A percentile compares a stretch with the other conserved stretches of the same genome.
Conservation (phyloP, 2,888 invertebrate species). For the Gryllus longicercus region DNA sequence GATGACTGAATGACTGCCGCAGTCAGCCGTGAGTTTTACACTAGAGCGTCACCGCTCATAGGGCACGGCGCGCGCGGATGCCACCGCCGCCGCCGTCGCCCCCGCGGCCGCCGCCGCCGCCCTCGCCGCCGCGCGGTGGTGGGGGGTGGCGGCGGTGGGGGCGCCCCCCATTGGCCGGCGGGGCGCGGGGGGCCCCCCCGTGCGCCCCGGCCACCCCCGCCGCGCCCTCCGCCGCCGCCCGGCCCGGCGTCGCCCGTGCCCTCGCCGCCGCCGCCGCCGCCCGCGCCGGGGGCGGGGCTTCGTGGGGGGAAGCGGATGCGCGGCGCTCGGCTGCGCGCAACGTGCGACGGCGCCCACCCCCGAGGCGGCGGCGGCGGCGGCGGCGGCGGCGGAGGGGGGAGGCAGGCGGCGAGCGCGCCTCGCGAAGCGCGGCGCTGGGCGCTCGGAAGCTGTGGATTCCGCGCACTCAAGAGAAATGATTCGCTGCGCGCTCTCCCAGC, state of each 20-base stretch:
- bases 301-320: conserved; percentile 24
- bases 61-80: neutral
- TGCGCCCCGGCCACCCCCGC: neutral
- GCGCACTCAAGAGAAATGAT: neutral
- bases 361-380: too few relatives aligned
- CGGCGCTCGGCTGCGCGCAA: neutral
- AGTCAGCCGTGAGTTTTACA: conserved; percentile 32
- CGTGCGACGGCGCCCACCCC: neutral
- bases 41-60: conserved; percentile 11
- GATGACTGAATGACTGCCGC: conserved; percentile 32
- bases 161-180: conserved; percentile 23
- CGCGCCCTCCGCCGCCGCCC: neutral
- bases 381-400: too few relatives aligned
- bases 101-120: neutral
- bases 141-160: conserved; percentile 20
- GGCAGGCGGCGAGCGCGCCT: neutral
- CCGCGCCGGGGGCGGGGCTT: conserved; percentile 18
- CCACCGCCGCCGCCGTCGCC: conserved; percentile 20
- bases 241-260: neutral
- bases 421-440: neutral
- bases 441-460: neutral
- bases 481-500: too few relatives aligned
- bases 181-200: conserved; percentile 4
- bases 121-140: neutral
- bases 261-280: neutral